Percentiles rank a stretch among this genome's conserved stretches.
These are phyloP conservation scores for Chauna torquata DNA, from an alignment of 2,113 vertebrate species.

Conservation along the genomic window DNA sequence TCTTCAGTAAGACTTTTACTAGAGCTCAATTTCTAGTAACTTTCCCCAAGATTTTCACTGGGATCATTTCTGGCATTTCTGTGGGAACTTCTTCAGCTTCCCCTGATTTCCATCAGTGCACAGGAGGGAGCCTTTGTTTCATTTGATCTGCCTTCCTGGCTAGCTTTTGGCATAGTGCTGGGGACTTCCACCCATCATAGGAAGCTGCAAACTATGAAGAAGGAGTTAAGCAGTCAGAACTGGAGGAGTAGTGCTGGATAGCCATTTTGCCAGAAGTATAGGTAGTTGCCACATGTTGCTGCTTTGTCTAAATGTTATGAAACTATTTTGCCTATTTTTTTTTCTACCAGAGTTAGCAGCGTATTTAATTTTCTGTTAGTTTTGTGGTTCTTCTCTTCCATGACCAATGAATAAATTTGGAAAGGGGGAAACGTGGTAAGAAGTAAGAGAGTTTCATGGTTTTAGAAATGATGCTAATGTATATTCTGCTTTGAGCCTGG, in stretches of 20 bases:
- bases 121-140: background rate
- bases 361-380: background rate
- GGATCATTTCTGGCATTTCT: background rate
- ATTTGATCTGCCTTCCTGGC: background rate
- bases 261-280: background rate
- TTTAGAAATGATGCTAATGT: background rate
- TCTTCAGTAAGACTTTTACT: background rate
- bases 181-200: background rate
- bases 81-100: background rate
- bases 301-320: rapidly evolving
- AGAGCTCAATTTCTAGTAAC: background rate
- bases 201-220: background rate
- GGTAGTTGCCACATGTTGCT: background rate
- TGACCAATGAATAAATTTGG: background rate
- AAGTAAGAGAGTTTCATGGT: background rate
- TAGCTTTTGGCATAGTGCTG: background rate
- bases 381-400: background rate
- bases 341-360: background rate
- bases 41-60: background rate
- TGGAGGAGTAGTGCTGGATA: background rate
- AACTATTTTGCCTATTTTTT: background rate
- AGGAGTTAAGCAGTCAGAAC: background rate
- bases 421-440: background rate
- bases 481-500: background rate
- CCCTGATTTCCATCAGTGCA: background rate